Conservation (phyloP, 1,140 invertebrate genomes). For the Dryas iulia region DNA sequence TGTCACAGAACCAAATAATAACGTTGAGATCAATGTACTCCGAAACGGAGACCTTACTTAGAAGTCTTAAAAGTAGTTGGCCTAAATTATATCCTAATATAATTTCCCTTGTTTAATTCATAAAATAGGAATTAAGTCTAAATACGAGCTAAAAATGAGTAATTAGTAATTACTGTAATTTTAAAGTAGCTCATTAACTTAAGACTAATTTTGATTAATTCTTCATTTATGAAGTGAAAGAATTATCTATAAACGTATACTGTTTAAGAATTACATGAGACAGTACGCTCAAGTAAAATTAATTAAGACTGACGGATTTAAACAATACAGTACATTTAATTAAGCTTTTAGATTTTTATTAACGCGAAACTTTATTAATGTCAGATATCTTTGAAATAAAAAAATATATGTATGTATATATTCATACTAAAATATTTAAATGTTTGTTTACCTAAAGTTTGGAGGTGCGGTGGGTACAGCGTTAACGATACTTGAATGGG, state of each 20-base stretch:
- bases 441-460: background rate
- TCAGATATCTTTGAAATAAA: background rate
- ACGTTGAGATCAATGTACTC: too few relatives aligned
- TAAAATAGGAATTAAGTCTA: too few relatives aligned
- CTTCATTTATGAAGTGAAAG: background rate
- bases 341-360: background rate
- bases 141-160: too few relatives aligned
- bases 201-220: too few relatives aligned
- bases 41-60: too few relatives aligned
- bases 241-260: background rate
- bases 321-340: background rate
- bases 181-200: too few relatives aligned
- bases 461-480: background rate
- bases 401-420: background rate
- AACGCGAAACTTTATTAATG: background rate
- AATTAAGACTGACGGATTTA: background rate
- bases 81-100: too few relatives aligned
- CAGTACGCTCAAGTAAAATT: background rate
- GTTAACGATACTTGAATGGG: background rate
- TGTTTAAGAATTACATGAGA: background rate
- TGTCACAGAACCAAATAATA: too few relatives aligned
- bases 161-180: too few relatives aligned
- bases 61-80: too few relatives aligned
- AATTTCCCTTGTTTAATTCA: too few relatives aligned
- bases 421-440: conserved; percentile 2